Evolutionary conservation across 2,888 invertebrate species (phyloP).

Genomic region (Nudaria mundana): DNA sequence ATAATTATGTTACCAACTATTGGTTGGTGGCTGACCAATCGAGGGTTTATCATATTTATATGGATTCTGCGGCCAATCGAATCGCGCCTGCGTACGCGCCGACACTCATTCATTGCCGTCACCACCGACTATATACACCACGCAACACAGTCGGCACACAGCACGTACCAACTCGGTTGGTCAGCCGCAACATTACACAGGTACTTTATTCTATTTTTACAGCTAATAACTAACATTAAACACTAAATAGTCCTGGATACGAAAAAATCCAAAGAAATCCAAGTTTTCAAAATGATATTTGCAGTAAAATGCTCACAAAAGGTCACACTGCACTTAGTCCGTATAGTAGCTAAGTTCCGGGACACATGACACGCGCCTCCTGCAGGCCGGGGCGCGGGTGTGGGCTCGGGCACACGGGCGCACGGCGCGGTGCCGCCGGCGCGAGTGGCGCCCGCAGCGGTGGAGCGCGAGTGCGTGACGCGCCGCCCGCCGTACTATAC

Average conservation of each 20-base stretch:
- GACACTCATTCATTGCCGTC: conserved; percentile 7
- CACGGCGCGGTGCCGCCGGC: not conserved
- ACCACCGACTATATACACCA: conserved; percentile 6
- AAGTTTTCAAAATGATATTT: not conserved
- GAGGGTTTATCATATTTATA: conserved; percentile 16
- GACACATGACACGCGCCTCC: not conserved
- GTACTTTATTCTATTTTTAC: not conserved
- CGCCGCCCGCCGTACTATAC: conserved; percentile 9
- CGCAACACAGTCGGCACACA: not conserved
- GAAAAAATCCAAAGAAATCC: not conserved
- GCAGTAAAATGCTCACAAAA: not conserved
- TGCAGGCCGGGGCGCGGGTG: not conserved
- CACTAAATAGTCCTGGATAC: not conserved
- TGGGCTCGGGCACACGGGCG: not conserved
- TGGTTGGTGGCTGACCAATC: conserved; percentile 28
- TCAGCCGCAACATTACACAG: not conserved
- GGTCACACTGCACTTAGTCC: too few relatives aligned
- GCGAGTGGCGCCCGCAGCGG: not conserved
- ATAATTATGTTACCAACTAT: conserved; percentile 18
- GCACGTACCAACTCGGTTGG: conserved; percentile 1
- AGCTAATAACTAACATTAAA: not conserved
- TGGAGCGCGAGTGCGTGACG: conserved; percentile 3
- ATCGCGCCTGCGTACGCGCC: not conserved
- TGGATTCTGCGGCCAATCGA: conserved; percentile 17
- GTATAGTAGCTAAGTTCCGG: too few relatives aligned